A percentile compares a stretch with the other conserved stretches of the same genome.
Conservation (phyloP, 2,888 invertebrate genomes). For the Clunio marinus region DNA sequence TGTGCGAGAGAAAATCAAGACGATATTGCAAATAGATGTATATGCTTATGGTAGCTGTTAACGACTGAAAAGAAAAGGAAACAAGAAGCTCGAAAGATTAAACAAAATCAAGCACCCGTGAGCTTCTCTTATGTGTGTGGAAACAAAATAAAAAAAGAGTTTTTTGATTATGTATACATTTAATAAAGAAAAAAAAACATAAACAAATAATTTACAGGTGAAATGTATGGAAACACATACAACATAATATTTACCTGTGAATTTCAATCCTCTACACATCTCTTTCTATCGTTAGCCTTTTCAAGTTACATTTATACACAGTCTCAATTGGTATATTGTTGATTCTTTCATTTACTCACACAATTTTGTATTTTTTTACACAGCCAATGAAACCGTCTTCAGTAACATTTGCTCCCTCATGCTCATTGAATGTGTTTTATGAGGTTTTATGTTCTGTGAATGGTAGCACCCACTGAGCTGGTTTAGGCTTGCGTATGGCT, state of each 20-base stretch:
- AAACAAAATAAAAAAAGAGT: constrained; percentile 15
- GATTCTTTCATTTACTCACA: not conserved
- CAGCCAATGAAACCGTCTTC: not conserved
- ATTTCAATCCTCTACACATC: not conserved
- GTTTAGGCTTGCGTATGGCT: constrained; percentile 39
- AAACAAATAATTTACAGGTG: constrained; percentile 34
- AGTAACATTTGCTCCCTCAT: not conserved
- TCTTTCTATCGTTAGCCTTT: not conserved
- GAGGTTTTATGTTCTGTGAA: constrained; percentile 33
- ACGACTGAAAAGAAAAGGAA: constrained; percentile 41
- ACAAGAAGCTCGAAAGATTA: constrained; percentile 43
- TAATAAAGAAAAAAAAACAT: constrained; percentile 2
- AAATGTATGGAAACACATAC: not conserved
- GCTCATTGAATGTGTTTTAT: constrained; percentile 32
- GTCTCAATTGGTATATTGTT: constrained; percentile 12
- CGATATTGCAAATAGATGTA: constrained; percentile 11
- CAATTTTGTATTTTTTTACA: not conserved
- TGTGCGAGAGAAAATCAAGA: not conserved
- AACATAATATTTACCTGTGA: not conserved
- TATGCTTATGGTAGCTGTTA: constrained; percentile 22
- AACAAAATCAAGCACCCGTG: constrained; percentile 42
- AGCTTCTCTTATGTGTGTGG: constrained; percentile 40
- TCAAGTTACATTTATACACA: constrained; percentile 25
- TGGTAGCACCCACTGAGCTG: constrained; percentile 41
- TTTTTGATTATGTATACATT: not conserved